Evolutionary conservation across 2,113 vertebrate genomes (phyloP).

Genomic region (Sorex araneus): DNA sequence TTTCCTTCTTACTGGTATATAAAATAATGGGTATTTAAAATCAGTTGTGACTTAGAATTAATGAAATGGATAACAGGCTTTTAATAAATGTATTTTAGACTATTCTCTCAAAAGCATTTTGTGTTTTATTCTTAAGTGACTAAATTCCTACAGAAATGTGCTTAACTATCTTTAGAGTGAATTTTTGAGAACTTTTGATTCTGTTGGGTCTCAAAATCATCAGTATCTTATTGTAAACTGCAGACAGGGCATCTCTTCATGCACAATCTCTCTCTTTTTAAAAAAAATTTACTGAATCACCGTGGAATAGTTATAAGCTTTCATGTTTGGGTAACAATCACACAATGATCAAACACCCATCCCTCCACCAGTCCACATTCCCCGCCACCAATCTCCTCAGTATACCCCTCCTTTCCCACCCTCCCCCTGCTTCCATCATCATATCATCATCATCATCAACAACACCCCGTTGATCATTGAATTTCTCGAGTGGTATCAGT

Average conservation of each 20-base stretch:
- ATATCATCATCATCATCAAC: no score
- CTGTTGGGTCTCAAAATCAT: not conserved
- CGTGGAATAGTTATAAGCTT: no score
- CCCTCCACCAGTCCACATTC: no score
- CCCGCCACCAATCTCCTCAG: no score
- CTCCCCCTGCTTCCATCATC: no score
- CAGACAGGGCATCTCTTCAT: not conserved
- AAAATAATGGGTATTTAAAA: slow-evolving; percentile 53
- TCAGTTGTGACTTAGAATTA: slow-evolving; percentile 56
- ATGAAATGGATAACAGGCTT: slow-evolving; percentile 60
- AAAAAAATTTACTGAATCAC: no score
- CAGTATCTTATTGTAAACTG: not conserved
- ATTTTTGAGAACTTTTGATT: not conserved
- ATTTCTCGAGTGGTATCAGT: no score
- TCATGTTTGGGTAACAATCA: no score
- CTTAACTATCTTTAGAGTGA: not conserved
- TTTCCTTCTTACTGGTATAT: slow-evolving; percentile 44
- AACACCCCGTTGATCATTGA: no score
- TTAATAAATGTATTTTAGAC: slow-evolving; percentile 57
- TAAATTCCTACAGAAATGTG: slow-evolving; percentile 7
- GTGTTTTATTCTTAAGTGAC: slow-evolving; percentile 36
- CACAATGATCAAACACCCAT: no score
- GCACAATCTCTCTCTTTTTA: slow-evolving; percentile 10
- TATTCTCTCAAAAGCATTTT: slow-evolving; percentile 52
- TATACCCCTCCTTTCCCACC: no score